Evolutionary conservation across 2,113 vertebrate genomes (phyloP), one percentile per base, ranked within the genome.

Genomic region (Corvus cornix): DNA sequence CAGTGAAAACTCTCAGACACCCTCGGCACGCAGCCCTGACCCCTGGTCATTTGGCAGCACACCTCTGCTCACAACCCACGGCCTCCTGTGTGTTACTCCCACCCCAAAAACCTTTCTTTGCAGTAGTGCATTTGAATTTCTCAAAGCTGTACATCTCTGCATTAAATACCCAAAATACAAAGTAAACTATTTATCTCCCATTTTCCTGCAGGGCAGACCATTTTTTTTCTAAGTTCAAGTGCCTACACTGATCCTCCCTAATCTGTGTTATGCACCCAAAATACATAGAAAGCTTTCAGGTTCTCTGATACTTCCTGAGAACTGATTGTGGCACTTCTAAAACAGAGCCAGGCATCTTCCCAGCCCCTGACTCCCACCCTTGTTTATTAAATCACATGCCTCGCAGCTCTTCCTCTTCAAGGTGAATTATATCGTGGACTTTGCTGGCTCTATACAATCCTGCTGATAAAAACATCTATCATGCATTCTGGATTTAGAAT

Each of bases 211-310:
- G n/a, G 69, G 18, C 52, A 43, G 23, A 33, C 20, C 9, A 7
- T 27, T n/a, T 35, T 37, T 37, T 52, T 63, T 30, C 26, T 26
- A 43, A 67, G 43, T 35, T 33, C 18, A 56, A 53, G n/a, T 35
- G 26, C 43, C 51, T 35, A 3, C 0, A 0, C 7, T 59, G 39
- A 70, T 78, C 12, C 23, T 51, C 39, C 19, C 44, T 13, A 44
- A 26, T 33, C 33, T 37, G 3, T 39, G 20, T 53, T 27, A 46
- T 19, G 44, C 19, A 28, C 22, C 24, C 62, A 41, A 56, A 51
- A 26, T 11, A 44, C 9, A 8, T 2, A 5, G 48, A 56, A 69
- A 52, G 6, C 14, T 60, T 87, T 78, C 31, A 43, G 52, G 37
- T 70, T 30, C 28, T n/a, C 39, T 19, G 10, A 13, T 63, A 39